Conservation (phyloP, 2,797 vertebrate species). For the Bradypodion pumilum region DNA sequence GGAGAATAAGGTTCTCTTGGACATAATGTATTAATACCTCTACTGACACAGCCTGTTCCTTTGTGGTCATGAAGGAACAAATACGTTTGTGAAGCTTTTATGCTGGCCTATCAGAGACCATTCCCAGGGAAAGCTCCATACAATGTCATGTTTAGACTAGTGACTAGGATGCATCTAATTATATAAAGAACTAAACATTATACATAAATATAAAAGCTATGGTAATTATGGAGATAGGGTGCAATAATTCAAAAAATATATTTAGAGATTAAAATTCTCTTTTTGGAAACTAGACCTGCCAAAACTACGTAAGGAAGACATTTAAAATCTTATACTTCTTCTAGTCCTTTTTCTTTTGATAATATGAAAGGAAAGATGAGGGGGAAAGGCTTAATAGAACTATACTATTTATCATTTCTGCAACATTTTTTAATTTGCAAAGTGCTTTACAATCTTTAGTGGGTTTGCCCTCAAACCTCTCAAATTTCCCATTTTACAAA, state of each 20-base stretch:
- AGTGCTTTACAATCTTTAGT: conserved; percentile 13
- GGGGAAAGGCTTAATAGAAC: background rate
- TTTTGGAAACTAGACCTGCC: background rate
- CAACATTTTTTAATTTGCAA: conserved; percentile 14
- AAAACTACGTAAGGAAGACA: background rate
- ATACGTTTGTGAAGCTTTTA: background rate
- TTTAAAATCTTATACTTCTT: background rate
- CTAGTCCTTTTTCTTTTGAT: background rate
- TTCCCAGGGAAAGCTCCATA: background rate
- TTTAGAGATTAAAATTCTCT: background rate
- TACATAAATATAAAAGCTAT: background rate
- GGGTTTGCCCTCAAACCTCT: conserved; percentile 1
- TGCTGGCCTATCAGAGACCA: background rate
- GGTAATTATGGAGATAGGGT: background rate
- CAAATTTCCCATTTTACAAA: background rate
- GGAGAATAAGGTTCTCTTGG: background rate
- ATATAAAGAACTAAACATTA: background rate
- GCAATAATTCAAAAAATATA: background rate
- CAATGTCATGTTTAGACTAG: background rate
- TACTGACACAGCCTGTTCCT: background rate
- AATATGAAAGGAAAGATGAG: background rate
- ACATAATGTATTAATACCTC: too few species aligned
- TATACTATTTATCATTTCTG: conserved; percentile 8
- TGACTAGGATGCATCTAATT: background rate
- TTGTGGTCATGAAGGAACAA: background rate